phyloP scores from a whole-genome alignment of 1,140 invertebrate species.

The Aleiodes sp. region DNA sequence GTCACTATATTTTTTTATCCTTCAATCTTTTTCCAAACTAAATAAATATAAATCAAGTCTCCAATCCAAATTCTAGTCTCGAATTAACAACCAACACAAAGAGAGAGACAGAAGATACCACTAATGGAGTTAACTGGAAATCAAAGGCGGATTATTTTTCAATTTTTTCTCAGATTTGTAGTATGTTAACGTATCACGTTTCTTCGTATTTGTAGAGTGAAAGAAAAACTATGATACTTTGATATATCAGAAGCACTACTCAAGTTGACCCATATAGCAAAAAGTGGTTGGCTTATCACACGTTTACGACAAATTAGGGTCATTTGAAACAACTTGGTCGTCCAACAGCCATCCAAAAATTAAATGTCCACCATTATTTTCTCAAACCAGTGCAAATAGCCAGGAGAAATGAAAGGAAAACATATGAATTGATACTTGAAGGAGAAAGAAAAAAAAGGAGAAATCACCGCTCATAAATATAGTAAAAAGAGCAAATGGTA shows the following conservation, averaged over 20 bases:
- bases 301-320: constrained; percentile 55
- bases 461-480: not conserved
- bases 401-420: not conserved
- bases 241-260: not conserved
- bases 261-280: constrained; percentile 33
- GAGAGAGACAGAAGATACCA: no score
- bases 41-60: no score
- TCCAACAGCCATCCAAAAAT: constrained; percentile 33
- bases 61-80: no score
- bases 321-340: constrained; percentile 47
- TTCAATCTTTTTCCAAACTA: no score
- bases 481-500: not conserved
- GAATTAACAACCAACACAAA: no score
- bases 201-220: no score
- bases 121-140: no score
- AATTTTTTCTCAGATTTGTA: no score
- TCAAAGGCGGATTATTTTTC: no score
- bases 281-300: constrained; percentile 49
- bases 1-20: no score
- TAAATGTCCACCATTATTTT: not conserved
- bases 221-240: not conserved
- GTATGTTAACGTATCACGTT: no score
- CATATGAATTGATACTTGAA: not conserved
- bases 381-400: not conserved
- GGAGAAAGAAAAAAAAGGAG: not conserved